These are phyloP conservation scores for Cepphus grylle DNA, from an alignment of 2,113 vertebrate genomes.

Conservation along the genomic window DNA sequence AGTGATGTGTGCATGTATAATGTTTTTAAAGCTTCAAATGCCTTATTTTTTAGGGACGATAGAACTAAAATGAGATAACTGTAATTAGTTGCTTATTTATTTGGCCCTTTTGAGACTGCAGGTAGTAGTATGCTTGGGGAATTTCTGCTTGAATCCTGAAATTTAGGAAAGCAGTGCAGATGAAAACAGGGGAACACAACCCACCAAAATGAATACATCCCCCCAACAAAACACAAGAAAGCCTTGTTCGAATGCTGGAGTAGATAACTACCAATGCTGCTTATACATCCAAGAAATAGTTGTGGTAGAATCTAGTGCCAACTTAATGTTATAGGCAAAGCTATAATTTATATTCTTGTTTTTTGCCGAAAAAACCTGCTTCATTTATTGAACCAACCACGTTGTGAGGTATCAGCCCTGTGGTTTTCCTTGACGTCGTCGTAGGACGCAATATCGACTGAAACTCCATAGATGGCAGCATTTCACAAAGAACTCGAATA, in stretches of 20 bases:
- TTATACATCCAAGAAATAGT: neutral
- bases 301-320: neutral
- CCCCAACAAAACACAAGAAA: neutral
- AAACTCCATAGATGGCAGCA: slow-evolving; percentile 92
- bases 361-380: neutral
- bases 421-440: neutral
- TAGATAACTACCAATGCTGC: neutral
- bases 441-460: neutral
- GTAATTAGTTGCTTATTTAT: neutral
- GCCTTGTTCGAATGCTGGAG: neutral
- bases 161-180: neutral
- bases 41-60: neutral
- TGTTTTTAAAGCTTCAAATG: neutral
- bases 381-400: neutral
- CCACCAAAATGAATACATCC: neutral
- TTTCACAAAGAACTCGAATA: slow-evolving; percentile 81
- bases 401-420: neutral
- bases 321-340: neutral
- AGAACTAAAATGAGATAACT: neutral
- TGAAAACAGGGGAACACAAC: neutral
- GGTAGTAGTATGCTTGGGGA: neutral
- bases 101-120: neutral
- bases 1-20: neutral
- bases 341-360: slow-evolving; percentile 32
- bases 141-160: neutral